Percentiles rank a stretch among this genome's conserved stretches.
Conservation (phyloP, 1,140 invertebrate species). For the Drosophila suzukii region DNA sequence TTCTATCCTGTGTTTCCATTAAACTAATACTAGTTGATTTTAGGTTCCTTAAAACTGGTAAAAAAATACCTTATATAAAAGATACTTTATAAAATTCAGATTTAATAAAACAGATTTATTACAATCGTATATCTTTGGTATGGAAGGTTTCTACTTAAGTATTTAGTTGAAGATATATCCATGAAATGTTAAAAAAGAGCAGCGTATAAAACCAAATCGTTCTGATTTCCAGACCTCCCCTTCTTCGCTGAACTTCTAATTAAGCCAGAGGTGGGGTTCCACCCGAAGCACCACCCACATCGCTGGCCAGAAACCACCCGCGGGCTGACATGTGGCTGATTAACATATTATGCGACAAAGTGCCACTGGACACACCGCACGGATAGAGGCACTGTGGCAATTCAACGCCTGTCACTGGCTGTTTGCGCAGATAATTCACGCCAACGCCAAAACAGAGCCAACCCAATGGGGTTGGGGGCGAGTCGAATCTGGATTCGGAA, state of each 20-base stretch:
- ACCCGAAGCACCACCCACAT: slow-evolving; percentile 30
- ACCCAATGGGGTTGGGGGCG: not conserved
- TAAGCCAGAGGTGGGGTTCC: slow-evolving; percentile 10
- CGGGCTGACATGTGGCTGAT: slow-evolving; percentile 74
- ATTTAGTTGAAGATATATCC: too few species aligned
- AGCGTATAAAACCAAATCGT: not conserved
- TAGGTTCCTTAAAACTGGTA: too few species aligned
- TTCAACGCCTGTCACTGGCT: slow-evolving; percentile 80
- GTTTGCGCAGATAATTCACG: slow-evolving; percentile 80
- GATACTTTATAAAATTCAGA: too few species aligned
- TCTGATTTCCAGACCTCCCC: not conserved
- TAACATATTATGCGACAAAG: slow-evolving; percentile 81
- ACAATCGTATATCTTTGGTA: too few species aligned
- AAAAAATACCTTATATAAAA: too few species aligned
- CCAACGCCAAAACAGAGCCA: slow-evolving; percentile 58
- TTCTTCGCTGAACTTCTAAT: slow-evolving; percentile 16
- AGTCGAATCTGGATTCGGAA: slow-evolving; percentile 8
- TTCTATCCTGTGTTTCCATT: too few species aligned
- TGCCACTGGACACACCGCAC: slow-evolving; percentile 67
- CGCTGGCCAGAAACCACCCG: slow-evolving; percentile 44
- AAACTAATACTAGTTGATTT: too few species aligned
- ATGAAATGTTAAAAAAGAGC: not conserved
- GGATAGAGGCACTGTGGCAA: slow-evolving; percentile 51
- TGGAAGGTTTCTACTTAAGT: too few species aligned
- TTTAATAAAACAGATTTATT: too few species aligned